Base-by-base conservation (phyloP, 1,140 invertebrate genomes). In the Drosophila suzukii region DNA sequence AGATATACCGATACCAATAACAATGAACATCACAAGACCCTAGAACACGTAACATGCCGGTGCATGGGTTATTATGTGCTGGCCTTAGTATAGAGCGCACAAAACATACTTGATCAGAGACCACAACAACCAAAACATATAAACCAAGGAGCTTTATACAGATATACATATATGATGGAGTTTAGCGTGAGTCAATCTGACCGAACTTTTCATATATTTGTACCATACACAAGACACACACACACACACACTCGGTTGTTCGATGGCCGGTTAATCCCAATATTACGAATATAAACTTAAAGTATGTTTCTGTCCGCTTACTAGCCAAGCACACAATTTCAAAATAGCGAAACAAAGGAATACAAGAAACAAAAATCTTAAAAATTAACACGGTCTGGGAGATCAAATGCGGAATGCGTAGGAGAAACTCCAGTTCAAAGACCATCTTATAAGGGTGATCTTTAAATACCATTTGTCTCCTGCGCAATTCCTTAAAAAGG, bases 281-380 rank as follows among this genome's bases (percentile, higher is more conserved):
- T 66, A 77, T 24, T 32, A 34, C 32, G 32, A 34, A 10, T 34
- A 65, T 27, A 49, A 67, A 63, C 49, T 65, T 57, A 54, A 54
- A 82, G 82, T 82, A 83, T 79, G 80, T 74, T 80, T 85, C 72
- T 89, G 84, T 71, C 84, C 79, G 81, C 78, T 63, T 63, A 80
- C 83, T 66, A 67, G 84, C 72, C 72, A 50, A 88, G 84, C 83
- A 89, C 83, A 88, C 76, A 88, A 88, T 88, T 88, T 89, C 76
- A 51, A 20, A 8, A 62, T 39, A 56, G 61, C 41, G 34, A 81
- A 81, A 76, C 47, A 55, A 49, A 47, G 66, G 57, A 46, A 62
- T 30, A 65, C 78, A 72, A 46, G 54, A 61, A 78, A 43, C 20
- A 59, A 78, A 78, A 88, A 88, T 88, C 83, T 88, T 88, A 88